A percentile compares a stretch with the other conserved stretches of the same genome.
Conservation (phyloP, 2,113 vertebrate species). For the Neodontobutis hainanensis region DNA sequence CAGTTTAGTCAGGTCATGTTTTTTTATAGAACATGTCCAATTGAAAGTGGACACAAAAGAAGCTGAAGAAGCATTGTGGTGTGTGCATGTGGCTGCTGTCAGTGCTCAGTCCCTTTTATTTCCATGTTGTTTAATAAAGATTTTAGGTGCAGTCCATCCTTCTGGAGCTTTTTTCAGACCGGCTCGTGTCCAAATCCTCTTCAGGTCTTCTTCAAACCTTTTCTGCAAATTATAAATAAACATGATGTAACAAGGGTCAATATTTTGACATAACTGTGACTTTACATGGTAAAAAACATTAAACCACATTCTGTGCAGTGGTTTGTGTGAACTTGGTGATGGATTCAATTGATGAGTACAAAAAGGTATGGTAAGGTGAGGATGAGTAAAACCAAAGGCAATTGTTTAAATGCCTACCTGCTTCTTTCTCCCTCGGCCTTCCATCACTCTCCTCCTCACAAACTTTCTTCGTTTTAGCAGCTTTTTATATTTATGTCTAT, state of each 20-base stretch:
- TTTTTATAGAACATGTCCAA: neutral
- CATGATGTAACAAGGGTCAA: neutral
- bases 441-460: slow-evolving; percentile 78
- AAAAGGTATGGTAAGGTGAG: neutral
- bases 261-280: too few species aligned
- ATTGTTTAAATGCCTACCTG: slow-evolving; percentile 62
- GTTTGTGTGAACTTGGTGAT: too few species aligned
- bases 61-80: neutral
- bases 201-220: slow-evolving; percentile 87
- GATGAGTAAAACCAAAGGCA: too few species aligned
- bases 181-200: slow-evolving; percentile 85
- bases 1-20: slow-evolving; percentile 6
- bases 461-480: slow-evolving; percentile 87
- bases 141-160: slow-evolving; percentile 87
- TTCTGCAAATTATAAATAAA: slow-evolving; percentile 62
- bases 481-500: slow-evolving; percentile 92
- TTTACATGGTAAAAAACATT: too few species aligned
- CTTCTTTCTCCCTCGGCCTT: slow-evolving; percentile 81
- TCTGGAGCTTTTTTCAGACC: slow-evolving; percentile 86
- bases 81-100: neutral
- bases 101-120: slow-evolving; percentile 51
- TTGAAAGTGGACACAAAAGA: neutral
- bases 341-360: too few species aligned
- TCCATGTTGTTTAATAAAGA: slow-evolving; percentile 80
- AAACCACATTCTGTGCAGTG: too few species aligned